Evolutionary conservation across 2,113 vertebrate genomes (phyloP), one percentile per base, ranked within the genome.

Genomic region (Ranitomeya variabilis): DNA sequence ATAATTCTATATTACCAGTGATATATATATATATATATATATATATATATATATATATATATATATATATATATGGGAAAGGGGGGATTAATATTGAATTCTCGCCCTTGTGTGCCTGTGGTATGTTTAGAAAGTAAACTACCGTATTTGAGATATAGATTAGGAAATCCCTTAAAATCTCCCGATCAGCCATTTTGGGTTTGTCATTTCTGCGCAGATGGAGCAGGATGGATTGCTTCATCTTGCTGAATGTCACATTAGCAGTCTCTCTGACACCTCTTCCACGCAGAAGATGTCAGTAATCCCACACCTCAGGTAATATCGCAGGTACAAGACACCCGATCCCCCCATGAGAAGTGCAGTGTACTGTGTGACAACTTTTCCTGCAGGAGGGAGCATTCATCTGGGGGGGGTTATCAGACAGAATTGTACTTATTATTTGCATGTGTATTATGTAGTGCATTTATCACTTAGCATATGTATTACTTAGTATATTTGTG

Each of bases 221-320:
- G n/a, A 26, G n/a, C 55, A 59, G n/a, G 13, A 59, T 59, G 10
- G 54, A 59, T 16, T 62, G 21, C 52, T 62, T 62, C 26, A 64
- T 81, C 26, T 73, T 45, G 12, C 64, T 67, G 64, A 66, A 5
- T 83, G 81, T 69, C 64, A 69, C 64, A 18, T 26, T 18, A 84
- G 51, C 64, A 16, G 19, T 13, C 45, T 51, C 64, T 71, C 51
- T 84, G 82, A 84, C 82, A 84, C 82, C 82, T 69, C 51, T 69
- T 16, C 10, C 51, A 71, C 37, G n/a, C 66, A 31, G 64, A 16
- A 84, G 82, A 84, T 71, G 82, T 71, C 54, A 74, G 86, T 87
- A 87, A 87, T 81, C 76, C 86, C 86, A 80, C 51, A 67, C 86
- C 76, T 21, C 15, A 51, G 86, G 45, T 80, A 69, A 80, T 79